Conservation (phyloP, 2,888 invertebrate genomes). For the Drosophila paranaensis region DNA sequence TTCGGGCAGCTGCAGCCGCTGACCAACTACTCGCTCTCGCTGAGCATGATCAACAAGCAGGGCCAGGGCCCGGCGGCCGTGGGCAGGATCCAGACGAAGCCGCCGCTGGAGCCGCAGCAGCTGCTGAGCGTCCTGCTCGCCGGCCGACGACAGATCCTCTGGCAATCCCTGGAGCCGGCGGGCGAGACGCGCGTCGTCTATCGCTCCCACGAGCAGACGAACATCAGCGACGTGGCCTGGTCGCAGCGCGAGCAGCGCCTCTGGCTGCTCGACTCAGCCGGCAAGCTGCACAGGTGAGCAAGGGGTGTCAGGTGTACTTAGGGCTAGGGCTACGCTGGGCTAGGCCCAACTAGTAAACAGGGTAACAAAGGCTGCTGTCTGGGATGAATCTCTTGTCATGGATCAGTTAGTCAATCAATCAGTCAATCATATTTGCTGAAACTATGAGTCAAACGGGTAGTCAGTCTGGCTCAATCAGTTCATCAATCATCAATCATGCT, state of each 20-base stretch:
- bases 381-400: too few relatives aligned
- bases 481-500: too few relatives aligned
- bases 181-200: constrained; percentile 74
- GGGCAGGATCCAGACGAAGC: constrained; percentile 74
- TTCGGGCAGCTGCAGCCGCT: constrained; percentile 88
- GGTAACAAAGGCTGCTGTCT: too few relatives aligned
- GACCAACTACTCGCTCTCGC: constrained; percentile 90
- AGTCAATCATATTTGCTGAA: too few relatives aligned
- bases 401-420: too few relatives aligned
- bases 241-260: constrained; percentile 90
- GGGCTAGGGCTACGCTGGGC: too few relatives aligned
- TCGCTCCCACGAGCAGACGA: constrained; percentile 62
- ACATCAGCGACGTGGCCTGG: constrained; percentile 89
- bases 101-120: constrained; percentile 24
- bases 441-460: too few relatives aligned
- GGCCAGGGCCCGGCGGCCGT: constrained; percentile 91
- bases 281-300: constrained; percentile 86
- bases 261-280: constrained; percentile 90
- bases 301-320: background rate
- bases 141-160: constrained; percentile 30
- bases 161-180: constrained; percentile 68
- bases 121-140: constrained; percentile 57
- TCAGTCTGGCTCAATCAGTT: too few relatives aligned
- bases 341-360: too few relatives aligned
- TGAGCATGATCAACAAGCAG: constrained; percentile 91